Conservation (phyloP, 2,888 invertebrate species). For the Conus canariensis region DNA sequence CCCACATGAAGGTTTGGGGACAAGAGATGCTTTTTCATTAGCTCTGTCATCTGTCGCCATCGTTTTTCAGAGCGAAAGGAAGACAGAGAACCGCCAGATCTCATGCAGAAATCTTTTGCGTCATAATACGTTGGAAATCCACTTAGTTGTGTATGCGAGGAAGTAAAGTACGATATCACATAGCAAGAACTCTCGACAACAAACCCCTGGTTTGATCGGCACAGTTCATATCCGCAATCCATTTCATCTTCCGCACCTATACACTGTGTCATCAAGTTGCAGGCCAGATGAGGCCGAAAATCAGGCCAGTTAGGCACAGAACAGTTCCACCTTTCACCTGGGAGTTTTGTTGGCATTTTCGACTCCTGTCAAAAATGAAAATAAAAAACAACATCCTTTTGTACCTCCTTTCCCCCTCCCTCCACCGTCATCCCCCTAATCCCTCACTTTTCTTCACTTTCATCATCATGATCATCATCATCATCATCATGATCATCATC, state of each 20-base stretch:
- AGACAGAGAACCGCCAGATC: background rate
- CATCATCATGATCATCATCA: too few relatives aligned
- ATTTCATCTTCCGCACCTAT: background rate
- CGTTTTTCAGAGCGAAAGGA: background rate
- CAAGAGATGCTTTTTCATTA: background rate
- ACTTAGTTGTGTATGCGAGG: background rate
- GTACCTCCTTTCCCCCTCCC: background rate
- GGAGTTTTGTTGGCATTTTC: background rate
- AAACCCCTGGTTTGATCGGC: background rate
- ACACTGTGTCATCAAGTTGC: conserved; percentile 27
- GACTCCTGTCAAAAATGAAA: background rate
- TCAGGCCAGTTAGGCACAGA: conserved; percentile 7
- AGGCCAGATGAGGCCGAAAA: background rate
- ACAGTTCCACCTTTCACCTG: conserved; percentile 1
- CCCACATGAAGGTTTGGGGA: background rate
- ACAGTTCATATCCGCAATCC: background rate
- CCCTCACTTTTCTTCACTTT: too few relatives aligned
- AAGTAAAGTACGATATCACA: background rate
- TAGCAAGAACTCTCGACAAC: background rate
- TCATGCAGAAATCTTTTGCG: background rate
- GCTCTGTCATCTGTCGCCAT: background rate
- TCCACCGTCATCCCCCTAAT: too few relatives aligned
- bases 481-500: too few relatives aligned
- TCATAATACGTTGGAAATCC: background rate
- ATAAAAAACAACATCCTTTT: background rate